Evolutionary conservation across 2,888 invertebrate genomes (phyloP).

Genomic region (Amblyjoppa proteus): DNA sequence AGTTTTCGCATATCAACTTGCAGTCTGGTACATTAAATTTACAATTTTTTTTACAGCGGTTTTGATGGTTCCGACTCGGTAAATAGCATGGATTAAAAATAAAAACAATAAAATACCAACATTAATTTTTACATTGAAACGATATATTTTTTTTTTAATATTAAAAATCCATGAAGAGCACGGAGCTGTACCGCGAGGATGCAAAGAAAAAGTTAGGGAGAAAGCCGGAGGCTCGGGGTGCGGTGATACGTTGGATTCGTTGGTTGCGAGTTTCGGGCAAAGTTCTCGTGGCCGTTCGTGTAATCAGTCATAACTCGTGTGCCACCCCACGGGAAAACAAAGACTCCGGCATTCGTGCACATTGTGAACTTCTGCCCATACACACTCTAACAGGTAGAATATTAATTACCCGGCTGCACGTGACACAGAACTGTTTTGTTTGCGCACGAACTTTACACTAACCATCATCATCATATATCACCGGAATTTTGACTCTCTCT

Average conservation of each 20-base stretch:
- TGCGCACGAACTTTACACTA: slow-evolving; percentile 51
- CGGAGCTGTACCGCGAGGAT: neutral
- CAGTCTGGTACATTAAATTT: no score
- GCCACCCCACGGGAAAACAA: slow-evolving; percentile 49
- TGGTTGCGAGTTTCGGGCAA: slow-evolving; percentile 54
- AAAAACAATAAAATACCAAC: no score
- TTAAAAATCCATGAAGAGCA: neutral
- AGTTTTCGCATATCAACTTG: no score
- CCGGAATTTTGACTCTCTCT: slow-evolving; percentile 60
- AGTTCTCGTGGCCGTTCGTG: slow-evolving; percentile 53
- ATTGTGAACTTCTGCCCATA: slow-evolving; percentile 60
- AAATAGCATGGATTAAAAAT: no score
- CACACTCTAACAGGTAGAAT: slow-evolving; percentile 66
- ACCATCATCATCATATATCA: slow-evolving; percentile 55
- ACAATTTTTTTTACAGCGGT: no score
- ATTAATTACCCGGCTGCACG: slow-evolving; percentile 64
- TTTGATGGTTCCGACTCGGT: no score
- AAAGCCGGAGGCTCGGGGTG: slow-evolving; percentile 22
- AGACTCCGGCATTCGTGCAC: slow-evolving; percentile 64
- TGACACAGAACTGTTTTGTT: slow-evolving; percentile 66
- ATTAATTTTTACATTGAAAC: no score
- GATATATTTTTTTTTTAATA: no score
- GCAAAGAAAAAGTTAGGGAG: slow-evolving; percentile 7
- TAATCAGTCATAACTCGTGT: slow-evolving; percentile 64
- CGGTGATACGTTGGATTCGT: slow-evolving; percentile 51